These are phyloP conservation scores for Dromas ardeola DNA, from an alignment of 2,113 vertebrate species.

Conservation along the genomic window DNA sequence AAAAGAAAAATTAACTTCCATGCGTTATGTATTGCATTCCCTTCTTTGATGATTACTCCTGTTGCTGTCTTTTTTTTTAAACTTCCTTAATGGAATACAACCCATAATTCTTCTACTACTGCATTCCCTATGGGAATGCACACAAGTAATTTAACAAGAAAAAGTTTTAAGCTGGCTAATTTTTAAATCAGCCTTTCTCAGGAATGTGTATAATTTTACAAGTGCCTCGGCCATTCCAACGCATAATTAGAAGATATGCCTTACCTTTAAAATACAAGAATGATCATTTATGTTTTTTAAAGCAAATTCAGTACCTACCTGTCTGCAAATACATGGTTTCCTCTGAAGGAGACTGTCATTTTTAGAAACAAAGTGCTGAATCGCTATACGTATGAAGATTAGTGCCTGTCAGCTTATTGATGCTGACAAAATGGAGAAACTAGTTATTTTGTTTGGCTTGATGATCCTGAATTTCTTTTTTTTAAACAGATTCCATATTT, in stretches of 20 bases:
- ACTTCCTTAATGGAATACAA: neutral
- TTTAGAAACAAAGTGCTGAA: neutral
- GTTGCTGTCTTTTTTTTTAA: neutral
- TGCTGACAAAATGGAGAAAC: conserved; percentile 78
- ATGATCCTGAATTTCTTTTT: conserved; percentile 69
- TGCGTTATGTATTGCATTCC: neutral
- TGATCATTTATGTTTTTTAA: neutral
- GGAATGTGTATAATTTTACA: neutral
- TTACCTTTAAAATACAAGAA: neutral
- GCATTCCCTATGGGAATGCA: neutral
- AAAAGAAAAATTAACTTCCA: neutral
- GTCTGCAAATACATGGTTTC: neutral
- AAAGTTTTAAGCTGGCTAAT: neutral
- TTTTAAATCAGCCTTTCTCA: neutral
- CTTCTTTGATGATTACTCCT: neutral
- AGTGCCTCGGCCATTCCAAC: neutral
- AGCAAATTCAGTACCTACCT: neutral
- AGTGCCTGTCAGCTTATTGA: conserved; percentile 18
- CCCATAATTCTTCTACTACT: neutral
- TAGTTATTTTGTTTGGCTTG: conserved; percentile 76
- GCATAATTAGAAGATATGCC: neutral
- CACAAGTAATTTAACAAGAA: neutral
- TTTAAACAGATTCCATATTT: conserved; percentile 71
- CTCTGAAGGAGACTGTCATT: neutral
- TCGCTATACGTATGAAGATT: neutral